A percentile compares a stretch with the other conserved stretches of the same genome.
These are phyloP conservation scores for Haliclystus octoradiatus DNA, from an alignment of 30 jellyfish, hydroid and myxozoan species.

Conservation along the genomic window DNA sequence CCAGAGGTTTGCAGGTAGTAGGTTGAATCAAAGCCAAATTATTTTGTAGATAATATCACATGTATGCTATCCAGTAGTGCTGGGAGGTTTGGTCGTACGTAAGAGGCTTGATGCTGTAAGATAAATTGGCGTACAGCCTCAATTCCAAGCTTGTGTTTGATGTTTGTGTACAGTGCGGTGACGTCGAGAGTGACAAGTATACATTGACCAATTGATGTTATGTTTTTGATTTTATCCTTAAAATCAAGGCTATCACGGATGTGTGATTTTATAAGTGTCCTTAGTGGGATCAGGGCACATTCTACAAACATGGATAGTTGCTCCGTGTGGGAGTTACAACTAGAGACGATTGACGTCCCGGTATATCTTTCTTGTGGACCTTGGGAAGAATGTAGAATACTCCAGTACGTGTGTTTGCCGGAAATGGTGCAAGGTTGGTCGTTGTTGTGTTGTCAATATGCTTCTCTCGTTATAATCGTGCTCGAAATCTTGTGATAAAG, in stretches of 20 bases:
- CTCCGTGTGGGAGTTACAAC: not conserved
- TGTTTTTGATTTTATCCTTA: not conserved
- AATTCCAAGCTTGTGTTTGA: slow-evolving; percentile 4
- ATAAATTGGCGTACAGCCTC: slow-evolving; percentile 12
- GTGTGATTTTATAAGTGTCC: not conserved
- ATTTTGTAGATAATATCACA: slow-evolving; percentile 7
- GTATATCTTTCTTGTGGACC: not conserved
- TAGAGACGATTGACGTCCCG: not conserved
- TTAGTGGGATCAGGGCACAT: not conserved
- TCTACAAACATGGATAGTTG: not conserved
- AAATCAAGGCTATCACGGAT: slow-evolving; percentile 11
- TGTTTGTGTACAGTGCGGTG: slow-evolving; percentile 16
- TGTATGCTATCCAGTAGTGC: slow-evolving; percentile 2
- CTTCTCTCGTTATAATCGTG: not conserved
- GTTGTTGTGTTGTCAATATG: not conserved
- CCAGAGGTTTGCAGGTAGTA: slow-evolving; percentile 22
- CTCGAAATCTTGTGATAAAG: not conserved
- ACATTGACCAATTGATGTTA: not conserved
- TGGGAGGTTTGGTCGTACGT: not conserved
- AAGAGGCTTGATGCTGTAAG: not conserved
- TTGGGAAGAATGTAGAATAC: not conserved
- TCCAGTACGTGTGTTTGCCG: slow-evolving; percentile 17
- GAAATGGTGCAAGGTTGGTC: slow-evolving; percentile 3
- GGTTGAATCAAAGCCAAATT: slow-evolving; percentile 9
- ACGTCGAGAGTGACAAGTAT: slow-evolving; percentile 15